Percentiles rank a stretch among this genome's conserved stretches.
These are phyloP conservation scores for Ia io DNA, from an alignment of 2,113 vertebrate genomes.

Conservation along the genomic window DNA sequence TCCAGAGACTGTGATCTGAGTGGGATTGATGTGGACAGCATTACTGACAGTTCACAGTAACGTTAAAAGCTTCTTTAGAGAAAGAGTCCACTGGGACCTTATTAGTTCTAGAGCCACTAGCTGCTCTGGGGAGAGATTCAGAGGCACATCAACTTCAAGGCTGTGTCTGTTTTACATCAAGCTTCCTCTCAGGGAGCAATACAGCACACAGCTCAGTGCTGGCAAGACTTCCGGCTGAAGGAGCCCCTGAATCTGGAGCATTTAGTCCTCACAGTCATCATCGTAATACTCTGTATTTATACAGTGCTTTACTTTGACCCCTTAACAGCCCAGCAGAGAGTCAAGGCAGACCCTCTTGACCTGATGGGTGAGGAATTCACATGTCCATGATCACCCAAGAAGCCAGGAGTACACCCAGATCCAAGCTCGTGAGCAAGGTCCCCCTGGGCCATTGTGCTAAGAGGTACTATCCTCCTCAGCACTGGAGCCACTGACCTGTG, in stretches of 20 bases:
- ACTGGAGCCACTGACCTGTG: background rate
- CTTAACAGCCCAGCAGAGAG: background rate
- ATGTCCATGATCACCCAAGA: background rate
- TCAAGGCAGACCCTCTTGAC: background rate
- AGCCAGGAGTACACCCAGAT: background rate
- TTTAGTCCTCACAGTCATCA: background rate
- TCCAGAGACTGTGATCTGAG: background rate
- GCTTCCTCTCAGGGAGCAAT: background rate
- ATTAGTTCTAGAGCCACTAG: slow-evolving; percentile 15
- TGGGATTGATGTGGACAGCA: background rate
- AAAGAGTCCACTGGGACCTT: background rate
- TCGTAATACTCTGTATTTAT: background rate
- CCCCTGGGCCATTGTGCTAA: background rate
- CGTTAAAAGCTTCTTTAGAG: slow-evolving; percentile 8
- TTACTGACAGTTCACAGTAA: background rate
- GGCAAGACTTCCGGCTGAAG: background rate
- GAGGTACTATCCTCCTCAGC: background rate
- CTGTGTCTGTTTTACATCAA: background rate
- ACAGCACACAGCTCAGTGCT: background rate
- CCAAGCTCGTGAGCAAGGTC: background rate
- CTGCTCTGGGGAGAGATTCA: slow-evolving; percentile 14
- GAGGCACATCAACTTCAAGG: background rate
- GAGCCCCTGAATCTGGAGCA: background rate
- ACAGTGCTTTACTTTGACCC: background rate
- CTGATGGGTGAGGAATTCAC: background rate